These are phyloP conservation scores for Sander vitreus DNA, from an alignment of 2,113 vertebrate genomes.

Conservation along the genomic window DNA sequence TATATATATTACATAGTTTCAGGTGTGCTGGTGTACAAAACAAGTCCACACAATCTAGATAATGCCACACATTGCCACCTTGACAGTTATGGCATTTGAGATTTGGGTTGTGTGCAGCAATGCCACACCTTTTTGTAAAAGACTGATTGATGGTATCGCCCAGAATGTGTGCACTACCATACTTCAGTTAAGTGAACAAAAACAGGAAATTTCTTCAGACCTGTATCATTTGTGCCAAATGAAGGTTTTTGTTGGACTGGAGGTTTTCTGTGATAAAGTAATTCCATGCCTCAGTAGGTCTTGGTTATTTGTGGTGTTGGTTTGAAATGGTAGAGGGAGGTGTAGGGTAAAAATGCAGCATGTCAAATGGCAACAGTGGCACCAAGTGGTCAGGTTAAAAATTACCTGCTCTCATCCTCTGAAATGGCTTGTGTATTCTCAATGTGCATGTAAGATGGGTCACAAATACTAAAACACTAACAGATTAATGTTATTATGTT, in stretches of 20 bases:
- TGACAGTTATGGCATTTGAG: neutral
- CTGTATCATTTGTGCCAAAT: constrained; percentile 33
- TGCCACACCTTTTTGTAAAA: neutral
- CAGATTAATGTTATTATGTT: neutral
- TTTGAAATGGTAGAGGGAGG: constrained; percentile 21
- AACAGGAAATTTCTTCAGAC: constrained; percentile 38
- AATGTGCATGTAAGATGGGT: neutral
- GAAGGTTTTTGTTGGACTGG: constrained; percentile 36
- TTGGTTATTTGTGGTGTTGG: constrained; percentile 50
- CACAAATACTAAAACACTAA: neutral
- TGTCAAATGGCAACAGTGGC: constrained; percentile 71
- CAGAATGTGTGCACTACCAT: neutral
- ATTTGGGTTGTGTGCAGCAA: neutral
- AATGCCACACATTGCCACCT: neutral
- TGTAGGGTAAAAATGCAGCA: neutral
- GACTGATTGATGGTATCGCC: neutral
- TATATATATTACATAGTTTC: neutral
- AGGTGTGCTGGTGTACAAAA: neutral
- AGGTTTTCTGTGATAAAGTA: constrained; percentile 59
- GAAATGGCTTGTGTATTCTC: neutral
- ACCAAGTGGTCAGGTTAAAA: constrained; percentile 71
- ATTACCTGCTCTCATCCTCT: neutral
- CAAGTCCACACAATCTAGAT: neutral
- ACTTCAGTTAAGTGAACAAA: constrained; percentile 28
- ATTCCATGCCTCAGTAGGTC: constrained; percentile 51